Percentiles rank a stretch among this genome's conserved stretches.
phyloP scores from a whole-genome alignment of 2,888 invertebrate genomes.

The Callyntrura sp. region DNA sequence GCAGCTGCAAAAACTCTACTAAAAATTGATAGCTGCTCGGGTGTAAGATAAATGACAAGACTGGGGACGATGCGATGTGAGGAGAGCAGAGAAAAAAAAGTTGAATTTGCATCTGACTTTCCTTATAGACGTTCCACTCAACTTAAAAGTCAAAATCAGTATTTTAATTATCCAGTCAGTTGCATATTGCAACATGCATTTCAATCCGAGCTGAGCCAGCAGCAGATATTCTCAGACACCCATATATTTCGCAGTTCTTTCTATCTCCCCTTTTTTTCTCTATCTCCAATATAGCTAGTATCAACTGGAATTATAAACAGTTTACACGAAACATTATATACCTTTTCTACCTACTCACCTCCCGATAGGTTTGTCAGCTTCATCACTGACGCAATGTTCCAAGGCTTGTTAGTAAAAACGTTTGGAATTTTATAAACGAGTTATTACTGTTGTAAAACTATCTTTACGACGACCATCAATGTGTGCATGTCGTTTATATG shows the following conservation, averaged over 20 bases:
- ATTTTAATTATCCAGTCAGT: conserved; percentile 1
- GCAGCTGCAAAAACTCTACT: background rate
- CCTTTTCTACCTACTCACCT: background rate
- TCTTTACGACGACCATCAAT: conserved; percentile 4
- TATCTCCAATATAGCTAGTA: too few relatives aligned
- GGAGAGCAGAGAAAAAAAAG: background rate
- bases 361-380: conserved; percentile 3
- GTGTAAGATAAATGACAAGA: too few relatives aligned
- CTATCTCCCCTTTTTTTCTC: too few relatives aligned
- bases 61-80: too few relatives aligned
- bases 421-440: conserved; percentile 33
- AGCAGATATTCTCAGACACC: background rate
- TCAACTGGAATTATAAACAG: too few relatives aligned
- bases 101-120: conserved; percentile 20
- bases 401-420: conserved; percentile 26
- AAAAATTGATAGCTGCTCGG: conserved; percentile 10
- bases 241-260: background rate
- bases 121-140: conserved; percentile 56
- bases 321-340: too few relatives aligned
- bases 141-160: too few relatives aligned
- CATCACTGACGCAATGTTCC: conserved; percentile 15
- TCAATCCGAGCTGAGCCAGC: background rate
- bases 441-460: conserved; percentile 41
- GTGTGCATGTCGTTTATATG: too few relatives aligned
- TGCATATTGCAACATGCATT: background rate